Evolutionary conservation across 2,113 vertebrate genomes (phyloP).

Genomic region (Clarias batrachus): DNA sequence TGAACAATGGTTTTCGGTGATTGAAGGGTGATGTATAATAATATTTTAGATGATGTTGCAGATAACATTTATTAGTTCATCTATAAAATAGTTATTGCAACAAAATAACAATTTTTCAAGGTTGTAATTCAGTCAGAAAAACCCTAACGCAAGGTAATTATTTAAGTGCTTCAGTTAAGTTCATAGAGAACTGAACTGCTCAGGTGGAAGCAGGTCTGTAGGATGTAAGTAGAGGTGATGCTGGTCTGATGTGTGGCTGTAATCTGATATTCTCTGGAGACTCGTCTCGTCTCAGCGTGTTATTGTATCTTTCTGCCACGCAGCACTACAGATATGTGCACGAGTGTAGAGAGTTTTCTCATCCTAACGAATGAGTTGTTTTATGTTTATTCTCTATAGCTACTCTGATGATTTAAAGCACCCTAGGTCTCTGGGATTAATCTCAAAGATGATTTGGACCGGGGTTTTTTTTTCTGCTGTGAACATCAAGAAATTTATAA

Average conservation of each 20-base stretch:
- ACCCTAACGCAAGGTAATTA: not conserved
- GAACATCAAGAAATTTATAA: not conserved
- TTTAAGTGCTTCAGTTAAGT: constrained; percentile 33
- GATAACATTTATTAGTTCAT: not conserved
- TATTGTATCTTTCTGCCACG: constrained; percentile 50
- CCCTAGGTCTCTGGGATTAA: not conserved
- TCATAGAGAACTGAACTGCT: constrained; percentile 10
- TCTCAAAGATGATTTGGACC: not conserved
- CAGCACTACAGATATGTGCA: constrained; percentile 31
- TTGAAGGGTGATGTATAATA: not conserved
- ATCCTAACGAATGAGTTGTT: constrained; percentile 23
- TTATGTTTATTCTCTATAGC: not conserved
- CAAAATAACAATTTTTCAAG: not conserved
- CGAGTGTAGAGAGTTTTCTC: constrained; percentile 18
- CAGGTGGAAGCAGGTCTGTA: constrained; percentile 29
- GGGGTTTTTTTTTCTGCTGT: not conserved
- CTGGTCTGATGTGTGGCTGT: constrained; percentile 42
- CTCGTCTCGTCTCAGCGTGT: constrained; percentile 31
- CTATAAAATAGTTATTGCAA: not conserved
- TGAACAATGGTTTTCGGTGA: not conserved
- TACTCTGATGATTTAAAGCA: not conserved
- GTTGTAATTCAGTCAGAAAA: not conserved
- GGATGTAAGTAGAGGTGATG: constrained; percentile 38
- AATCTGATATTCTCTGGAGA: constrained; percentile 55
- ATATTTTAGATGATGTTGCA: too few relatives aligned